Conservation (phyloP, 2,888 invertebrate species). For the Heliconius cydno region DNA sequence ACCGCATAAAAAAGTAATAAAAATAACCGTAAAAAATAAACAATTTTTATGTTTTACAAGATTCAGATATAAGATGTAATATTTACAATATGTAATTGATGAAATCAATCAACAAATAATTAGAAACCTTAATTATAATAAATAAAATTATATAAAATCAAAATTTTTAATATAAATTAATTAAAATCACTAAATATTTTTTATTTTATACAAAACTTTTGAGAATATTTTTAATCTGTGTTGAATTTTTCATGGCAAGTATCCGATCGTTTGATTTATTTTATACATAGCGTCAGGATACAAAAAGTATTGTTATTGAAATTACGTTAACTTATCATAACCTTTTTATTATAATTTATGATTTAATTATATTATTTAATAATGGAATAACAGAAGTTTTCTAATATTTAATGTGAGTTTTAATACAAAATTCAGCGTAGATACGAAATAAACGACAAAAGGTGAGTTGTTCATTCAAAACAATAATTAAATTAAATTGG, state of each 20-base stretch:
- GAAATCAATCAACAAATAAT: background rate
- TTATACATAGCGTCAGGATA: conserved; percentile 48
- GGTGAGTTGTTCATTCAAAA: conserved; percentile 73
- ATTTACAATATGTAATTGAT: background rate
- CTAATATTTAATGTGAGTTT: conserved; percentile 52
- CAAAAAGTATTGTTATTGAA: conserved; percentile 71
- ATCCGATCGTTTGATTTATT: conserved; percentile 45
- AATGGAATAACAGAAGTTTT: conserved; percentile 57
- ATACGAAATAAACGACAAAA: conserved; percentile 56
- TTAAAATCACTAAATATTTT: background rate
- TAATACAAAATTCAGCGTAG: conserved; percentile 49
- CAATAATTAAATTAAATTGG: conserved; percentile 69
- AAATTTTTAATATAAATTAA: background rate
- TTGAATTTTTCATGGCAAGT: conserved; percentile 25
- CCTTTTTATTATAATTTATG: conserved; percentile 73
- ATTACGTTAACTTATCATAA: conserved; percentile 61
- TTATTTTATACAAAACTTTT: background rate
- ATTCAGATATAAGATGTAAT: background rate
- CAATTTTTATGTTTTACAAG: background rate
- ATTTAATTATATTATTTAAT: conserved; percentile 67
- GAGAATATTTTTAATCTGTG: conserved; percentile 16
- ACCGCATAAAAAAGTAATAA: too few species aligned
- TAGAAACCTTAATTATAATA: background rate
- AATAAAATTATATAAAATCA: background rate
- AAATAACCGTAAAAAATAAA: background rate